phyloP scores from a whole-genome alignment of 2,113 vertebrate species.

The Clarias gariepinus region DNA sequence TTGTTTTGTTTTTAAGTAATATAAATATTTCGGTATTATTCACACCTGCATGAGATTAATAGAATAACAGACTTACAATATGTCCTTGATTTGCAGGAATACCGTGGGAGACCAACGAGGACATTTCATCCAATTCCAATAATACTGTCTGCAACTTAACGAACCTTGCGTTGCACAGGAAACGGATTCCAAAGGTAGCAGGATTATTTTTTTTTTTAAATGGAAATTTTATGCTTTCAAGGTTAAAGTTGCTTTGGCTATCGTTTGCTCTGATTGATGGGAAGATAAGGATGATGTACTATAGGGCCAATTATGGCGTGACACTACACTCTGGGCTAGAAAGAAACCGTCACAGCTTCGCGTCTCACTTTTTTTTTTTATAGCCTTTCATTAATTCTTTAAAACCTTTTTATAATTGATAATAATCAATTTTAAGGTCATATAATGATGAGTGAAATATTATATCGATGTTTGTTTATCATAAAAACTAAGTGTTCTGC shows the following conservation, averaged over 20 bases:
- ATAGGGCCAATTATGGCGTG: background rate
- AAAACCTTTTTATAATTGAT: too few species aligned
- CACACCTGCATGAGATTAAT: background rate
- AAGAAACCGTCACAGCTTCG: background rate
- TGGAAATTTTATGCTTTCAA: background rate
- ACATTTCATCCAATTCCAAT: constrained; percentile 65
- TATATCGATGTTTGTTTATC: background rate
- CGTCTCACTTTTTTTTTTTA: background rate
- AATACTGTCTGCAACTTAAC: constrained; percentile 73
- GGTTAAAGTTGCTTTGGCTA: background rate
- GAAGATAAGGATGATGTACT: background rate
- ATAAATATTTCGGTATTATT: too few species aligned
- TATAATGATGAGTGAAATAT: background rate
- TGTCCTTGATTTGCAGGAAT: constrained; percentile 58
- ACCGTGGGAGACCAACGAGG: constrained; percentile 73
- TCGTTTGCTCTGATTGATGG: background rate
- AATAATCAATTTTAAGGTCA: background rate
- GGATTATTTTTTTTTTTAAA: background rate
- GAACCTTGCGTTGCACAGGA: constrained; percentile 80
- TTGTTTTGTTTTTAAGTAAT: too few species aligned
- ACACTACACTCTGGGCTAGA: background rate
- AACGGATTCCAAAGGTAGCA: constrained; percentile 87
- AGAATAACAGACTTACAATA: background rate
- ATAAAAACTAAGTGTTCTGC: background rate
- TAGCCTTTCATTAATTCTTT: background rate